A percentile compares a stretch with the other conserved stretches of the same genome.
Evolutionary conservation across 2,888 invertebrate species (phyloP).

Genomic region (Nudaria mundana): DNA sequence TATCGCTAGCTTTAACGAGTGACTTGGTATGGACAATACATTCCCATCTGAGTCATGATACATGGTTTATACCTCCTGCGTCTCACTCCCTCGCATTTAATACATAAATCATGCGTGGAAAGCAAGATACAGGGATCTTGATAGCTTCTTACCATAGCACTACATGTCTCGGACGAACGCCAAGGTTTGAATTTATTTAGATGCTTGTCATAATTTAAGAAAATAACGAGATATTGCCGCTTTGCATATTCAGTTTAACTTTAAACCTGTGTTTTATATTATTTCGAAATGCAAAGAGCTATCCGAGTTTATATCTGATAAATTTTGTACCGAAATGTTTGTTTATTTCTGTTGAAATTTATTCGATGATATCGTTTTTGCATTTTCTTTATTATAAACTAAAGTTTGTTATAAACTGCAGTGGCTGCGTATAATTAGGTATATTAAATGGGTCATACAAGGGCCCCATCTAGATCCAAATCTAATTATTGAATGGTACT

Average conservation of each 20-base stretch:
- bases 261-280: too few species aligned
- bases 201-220: not conserved
- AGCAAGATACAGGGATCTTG: conserved; percentile 33
- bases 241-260: not conserved
- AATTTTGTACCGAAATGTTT: too few species aligned
- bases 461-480: too few species aligned
- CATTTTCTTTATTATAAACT: too few species aligned
- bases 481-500: too few species aligned
- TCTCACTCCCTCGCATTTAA: conserved; percentile 1
- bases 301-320: too few species aligned
- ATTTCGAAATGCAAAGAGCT: too few species aligned
- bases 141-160: conserved; percentile 27
- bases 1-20: conserved; percentile 24
- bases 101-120: conserved; percentile 32
- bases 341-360: too few species aligned
- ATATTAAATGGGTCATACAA: too few species aligned
- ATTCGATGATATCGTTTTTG: too few species aligned
- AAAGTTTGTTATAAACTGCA: too few species aligned
- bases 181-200: conserved; percentile 18
- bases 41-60: conserved; percentile 25
- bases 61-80: conserved; percentile 20
- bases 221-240: not conserved
- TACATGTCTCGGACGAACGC: conserved; percentile 20
- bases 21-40: conserved; percentile 31
- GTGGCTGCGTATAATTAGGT: too few species aligned